These are phyloP conservation scores for Ceyx cyanopectus DNA, from an alignment of 2,113 vertebrate species.

Conservation along the genomic window DNA sequence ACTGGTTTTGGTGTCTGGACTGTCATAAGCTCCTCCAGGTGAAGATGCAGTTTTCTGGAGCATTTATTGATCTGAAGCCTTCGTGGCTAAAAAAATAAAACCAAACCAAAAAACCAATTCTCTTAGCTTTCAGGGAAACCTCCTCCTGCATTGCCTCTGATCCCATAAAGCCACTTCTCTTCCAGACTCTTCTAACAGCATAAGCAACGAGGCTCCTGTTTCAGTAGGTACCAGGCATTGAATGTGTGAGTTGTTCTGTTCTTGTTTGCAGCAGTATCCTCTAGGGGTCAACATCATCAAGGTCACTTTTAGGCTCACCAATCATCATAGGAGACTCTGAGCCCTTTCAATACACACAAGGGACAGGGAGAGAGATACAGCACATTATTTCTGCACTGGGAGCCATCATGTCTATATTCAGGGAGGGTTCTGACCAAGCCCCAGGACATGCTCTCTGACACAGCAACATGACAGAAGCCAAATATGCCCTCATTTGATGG, in stretches of 20 bases:
- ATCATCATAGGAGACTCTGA: constrained; percentile 99
- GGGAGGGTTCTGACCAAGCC: not conserved
- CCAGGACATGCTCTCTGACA: not conserved
- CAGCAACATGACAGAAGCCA: not conserved
- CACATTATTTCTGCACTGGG: not conserved
- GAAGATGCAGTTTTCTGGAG: constrained; percentile 34
- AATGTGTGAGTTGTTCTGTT: not conserved
- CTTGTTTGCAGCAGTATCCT: not conserved
- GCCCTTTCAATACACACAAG: constrained; percentile 79
- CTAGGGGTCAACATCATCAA: constrained; percentile 96
- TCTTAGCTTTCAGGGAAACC: constrained; percentile 26
- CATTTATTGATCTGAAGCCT: constrained; percentile 45
- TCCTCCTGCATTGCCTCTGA: not conserved
- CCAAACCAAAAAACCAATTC: not conserved
- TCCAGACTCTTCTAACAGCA: constrained; percentile 39
- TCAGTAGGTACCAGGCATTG: constrained; percentile 50
- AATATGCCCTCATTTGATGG: not conserved
- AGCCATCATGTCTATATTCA: not conserved
- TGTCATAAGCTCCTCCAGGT: constrained; percentile 29
- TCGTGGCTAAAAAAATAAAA: constrained; percentile 6
- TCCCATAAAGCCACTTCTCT: constrained; percentile 31
- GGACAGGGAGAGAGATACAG: not conserved
- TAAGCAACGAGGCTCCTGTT: constrained; percentile 62
- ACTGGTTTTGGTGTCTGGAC: constrained; percentile 19
- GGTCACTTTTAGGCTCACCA: constrained; percentile 94